Evolutionary conservation across 35 echinoderm and acorn worm genomes (phyloP).

Genomic region (Amphiura filiformis): DNA sequence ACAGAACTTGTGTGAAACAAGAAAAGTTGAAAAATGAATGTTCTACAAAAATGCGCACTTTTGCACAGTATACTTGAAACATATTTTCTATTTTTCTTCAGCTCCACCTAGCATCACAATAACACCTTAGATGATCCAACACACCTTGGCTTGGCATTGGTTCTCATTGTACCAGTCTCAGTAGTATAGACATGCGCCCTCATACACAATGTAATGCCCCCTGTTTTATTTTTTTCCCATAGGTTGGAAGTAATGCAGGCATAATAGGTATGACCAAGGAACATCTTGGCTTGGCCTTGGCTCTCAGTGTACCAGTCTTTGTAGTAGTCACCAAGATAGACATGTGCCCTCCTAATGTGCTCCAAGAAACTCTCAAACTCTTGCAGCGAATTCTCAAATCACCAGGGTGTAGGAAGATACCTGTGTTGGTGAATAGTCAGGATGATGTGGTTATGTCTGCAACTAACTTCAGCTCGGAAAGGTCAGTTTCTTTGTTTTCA

Average conservation of each 20-base stretch:
- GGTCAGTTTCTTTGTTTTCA: too few relatives aligned
- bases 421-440: slow-evolving; percentile 90
- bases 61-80: too few relatives aligned
- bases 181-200: neutral
- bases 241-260: slow-evolving; percentile 98
- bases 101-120: too few relatives aligned
- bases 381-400: slow-evolving; percentile 97
- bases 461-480: slow-evolving; percentile 99
- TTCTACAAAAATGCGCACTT: too few relatives aligned
- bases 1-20: too few relatives aligned
- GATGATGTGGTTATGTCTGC: slow-evolving; percentile 90
- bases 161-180: neutral
- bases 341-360: slow-evolving; percentile 96
- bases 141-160: neutral
- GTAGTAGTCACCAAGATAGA: slow-evolving; percentile 98
- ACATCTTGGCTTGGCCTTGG: slow-evolving; percentile 88
- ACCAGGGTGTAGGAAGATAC: slow-evolving; percentile 94
- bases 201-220: too few relatives aligned
- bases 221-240: slow-evolving; percentile 11
- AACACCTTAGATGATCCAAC: too few relatives aligned
- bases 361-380: slow-evolving; percentile 86
- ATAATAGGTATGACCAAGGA: slow-evolving; percentile 99
- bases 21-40: too few relatives aligned
- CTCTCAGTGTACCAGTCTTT: slow-evolving; percentile 92
- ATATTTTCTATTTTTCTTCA: too few relatives aligned